Evolutionary conservation across 1,140 invertebrate genomes (phyloP), one percentile per base, ranked within the genome.

Genomic region (Rhagoletis pomonella): DNA sequence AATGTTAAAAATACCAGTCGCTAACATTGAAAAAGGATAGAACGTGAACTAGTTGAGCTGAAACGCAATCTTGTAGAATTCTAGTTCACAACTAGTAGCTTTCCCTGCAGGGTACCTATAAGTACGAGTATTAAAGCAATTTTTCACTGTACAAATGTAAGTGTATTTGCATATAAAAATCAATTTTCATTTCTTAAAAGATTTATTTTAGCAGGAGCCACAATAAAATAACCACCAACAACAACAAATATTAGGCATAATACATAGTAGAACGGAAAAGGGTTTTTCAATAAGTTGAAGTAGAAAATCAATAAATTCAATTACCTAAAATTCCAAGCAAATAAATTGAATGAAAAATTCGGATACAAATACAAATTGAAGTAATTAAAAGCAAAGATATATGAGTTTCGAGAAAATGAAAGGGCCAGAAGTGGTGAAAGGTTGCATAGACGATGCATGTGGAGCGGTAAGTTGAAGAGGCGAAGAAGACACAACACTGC

Each of bases 291-390:
- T 67, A 81, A 81, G 10, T 81, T 81, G 14, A 81, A 81, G n/a
- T 55, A 81, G 47, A 14, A 81, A 81, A 81, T 81, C 73, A 81
- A 81, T 81, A 81, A 50, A 81, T 55, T 81, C 73, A 55, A 81
- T 81, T 81, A 81, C 55, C 55, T 81, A 2, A 14, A n/a, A 81
- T 55, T 81, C n/a, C 10, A 81, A 10, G 44, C n/a, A 81, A 81
- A 81, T 81, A 81, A 81, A 81, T 81, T 55, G 44, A 55, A 7
- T 4, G 17, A 81, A 10, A 55, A 29, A 29, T 58, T n/a, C 47
- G 47, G 44, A 55, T 47, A 81, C 19, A 81, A 81, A 81, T 55
- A 55, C 47, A 81, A 55, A 81, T 81, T 55, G 73, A 81, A 81
- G 4, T 81, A 81, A 81, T 55, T 81, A 81, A 81, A 81, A 81